A percentile compares a stretch with the other conserved stretches of the same genome.
phyloP scores from a whole-genome alignment of 2,888 invertebrate species.

The Pollenia griseotomentosa region DNA sequence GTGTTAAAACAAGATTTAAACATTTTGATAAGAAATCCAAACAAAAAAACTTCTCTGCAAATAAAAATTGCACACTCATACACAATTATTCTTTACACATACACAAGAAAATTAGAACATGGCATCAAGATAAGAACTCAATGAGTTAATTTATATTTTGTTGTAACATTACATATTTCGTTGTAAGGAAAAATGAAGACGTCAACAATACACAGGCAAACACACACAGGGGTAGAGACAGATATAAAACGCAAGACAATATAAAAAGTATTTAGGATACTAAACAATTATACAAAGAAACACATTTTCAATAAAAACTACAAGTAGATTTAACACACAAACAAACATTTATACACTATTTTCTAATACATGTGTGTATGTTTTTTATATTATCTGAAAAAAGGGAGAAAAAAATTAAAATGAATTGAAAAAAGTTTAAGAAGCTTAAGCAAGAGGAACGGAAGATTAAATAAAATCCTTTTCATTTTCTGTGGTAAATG shows the following conservation, averaged over 20 bases:
- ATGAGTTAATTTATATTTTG: slow-evolving; percentile 60
- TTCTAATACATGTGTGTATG: neutral
- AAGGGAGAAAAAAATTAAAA: neutral
- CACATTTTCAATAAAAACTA: neutral
- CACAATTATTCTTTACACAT: neutral
- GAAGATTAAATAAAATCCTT: slow-evolving; percentile 31
- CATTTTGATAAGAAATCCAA: slow-evolving; percentile 23
- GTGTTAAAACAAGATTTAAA: slow-evolving; percentile 30
- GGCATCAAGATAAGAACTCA: slow-evolving; percentile 65
- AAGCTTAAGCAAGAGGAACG: slow-evolving; percentile 1
- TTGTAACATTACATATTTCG: slow-evolving; percentile 5
- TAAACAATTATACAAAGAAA: slow-evolving; percentile 49
- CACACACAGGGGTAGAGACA: neutral
- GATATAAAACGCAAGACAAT: slow-evolving; percentile 31
- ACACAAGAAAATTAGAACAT: slow-evolving; percentile 55
- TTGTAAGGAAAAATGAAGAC: neutral
- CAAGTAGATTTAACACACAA: neutral
- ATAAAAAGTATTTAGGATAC: slow-evolving; percentile 44
- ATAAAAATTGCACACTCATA: slow-evolving; percentile 39
- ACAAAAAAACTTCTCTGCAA: neutral
- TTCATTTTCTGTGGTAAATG: slow-evolving; percentile 19
- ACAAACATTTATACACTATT: slow-evolving; percentile 12
- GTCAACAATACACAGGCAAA: neutral
- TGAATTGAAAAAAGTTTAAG: slow-evolving; percentile 22
- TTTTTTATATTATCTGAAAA: neutral